These are phyloP conservation scores for Mastigias papua DNA, from an alignment of 30 jellyfish, hydroid and myxozoan species.

Conservation along the genomic window DNA sequence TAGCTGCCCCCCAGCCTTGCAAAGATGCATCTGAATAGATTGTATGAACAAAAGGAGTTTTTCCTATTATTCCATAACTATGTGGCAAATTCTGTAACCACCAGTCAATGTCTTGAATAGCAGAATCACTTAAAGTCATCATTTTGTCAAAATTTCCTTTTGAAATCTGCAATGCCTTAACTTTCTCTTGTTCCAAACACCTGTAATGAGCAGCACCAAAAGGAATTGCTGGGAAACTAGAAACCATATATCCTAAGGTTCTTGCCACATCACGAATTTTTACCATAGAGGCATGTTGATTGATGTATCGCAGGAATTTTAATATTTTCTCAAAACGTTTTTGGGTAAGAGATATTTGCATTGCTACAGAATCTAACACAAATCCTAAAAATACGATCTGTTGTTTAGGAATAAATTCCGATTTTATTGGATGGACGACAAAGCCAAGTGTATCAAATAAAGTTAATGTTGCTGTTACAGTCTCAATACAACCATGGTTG, in stretches of 20 bases:
- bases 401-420: neutral
- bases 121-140: slow-evolving; percentile 7
- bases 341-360: slow-evolving; percentile 30
- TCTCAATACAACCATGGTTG: neutral
- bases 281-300: neutral
- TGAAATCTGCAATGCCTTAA: slow-evolving; percentile 8
- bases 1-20: slow-evolving; percentile 63
- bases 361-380: slow-evolving; percentile 22
- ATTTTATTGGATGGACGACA: neutral
- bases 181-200: slow-evolving; percentile 35
- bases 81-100: slow-evolving; percentile 18
- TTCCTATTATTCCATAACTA: neutral
- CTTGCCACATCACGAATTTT: slow-evolving; percentile 46
- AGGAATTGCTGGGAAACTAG: slow-evolving; percentile 40
- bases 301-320: neutral
- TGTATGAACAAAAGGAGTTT: slow-evolving; percentile 20
- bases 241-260: slow-evolving; percentile 45
- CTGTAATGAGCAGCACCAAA: slow-evolving; percentile 38
- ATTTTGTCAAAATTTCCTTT: slow-evolving; percentile 31
- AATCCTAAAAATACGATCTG: neutral
- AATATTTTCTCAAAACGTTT: neutral
- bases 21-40: slow-evolving; percentile 38
- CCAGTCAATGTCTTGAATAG: slow-evolving; percentile 19
- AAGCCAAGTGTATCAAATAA: neutral
- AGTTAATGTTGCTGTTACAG: neutral